Conservation (phyloP, 2,113 vertebrate species). For the Lophura nycthemera region DNA sequence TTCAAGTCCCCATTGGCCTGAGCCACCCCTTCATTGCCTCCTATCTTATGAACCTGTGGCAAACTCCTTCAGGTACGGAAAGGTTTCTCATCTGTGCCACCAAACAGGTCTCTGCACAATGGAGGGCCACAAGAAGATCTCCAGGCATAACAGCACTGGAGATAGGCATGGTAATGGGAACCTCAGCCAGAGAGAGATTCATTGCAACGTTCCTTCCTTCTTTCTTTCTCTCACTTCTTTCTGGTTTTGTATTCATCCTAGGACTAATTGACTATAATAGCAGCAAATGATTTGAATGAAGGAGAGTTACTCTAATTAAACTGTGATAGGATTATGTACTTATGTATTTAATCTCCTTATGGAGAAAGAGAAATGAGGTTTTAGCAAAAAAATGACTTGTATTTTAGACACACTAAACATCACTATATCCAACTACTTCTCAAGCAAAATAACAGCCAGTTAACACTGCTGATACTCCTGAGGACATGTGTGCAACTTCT, state of each 20-base stretch:
- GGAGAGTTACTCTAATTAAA: constrained; percentile 12
- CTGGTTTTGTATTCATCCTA: not conserved
- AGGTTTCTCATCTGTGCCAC: not conserved
- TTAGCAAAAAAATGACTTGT: not conserved
- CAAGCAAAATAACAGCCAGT: not conserved
- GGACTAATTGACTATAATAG: constrained; percentile 9
- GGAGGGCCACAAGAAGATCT: accelerated
- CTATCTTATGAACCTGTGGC: accelerated
- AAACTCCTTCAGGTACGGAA: not conserved
- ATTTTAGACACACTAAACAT: not conserved
- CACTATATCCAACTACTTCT: not conserved
- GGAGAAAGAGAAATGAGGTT: not conserved
- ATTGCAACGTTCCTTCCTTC: accelerated
- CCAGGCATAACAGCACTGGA: accelerated
- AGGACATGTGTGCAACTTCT: not conserved
- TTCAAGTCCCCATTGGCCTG: not conserved
- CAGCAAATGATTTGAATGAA: not conserved
- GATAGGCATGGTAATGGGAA: not conserved
- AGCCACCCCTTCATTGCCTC: accelerated
- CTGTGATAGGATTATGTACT: constrained; percentile 37
- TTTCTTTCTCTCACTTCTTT: not conserved
- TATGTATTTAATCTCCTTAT: not conserved
- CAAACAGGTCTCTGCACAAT: not conserved
- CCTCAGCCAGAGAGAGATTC: not conserved
- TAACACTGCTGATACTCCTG: not conserved